Evolutionary conservation across 2,797 vertebrate species (phyloP).

Genomic region (Cyprinodon diabolis): DNA sequence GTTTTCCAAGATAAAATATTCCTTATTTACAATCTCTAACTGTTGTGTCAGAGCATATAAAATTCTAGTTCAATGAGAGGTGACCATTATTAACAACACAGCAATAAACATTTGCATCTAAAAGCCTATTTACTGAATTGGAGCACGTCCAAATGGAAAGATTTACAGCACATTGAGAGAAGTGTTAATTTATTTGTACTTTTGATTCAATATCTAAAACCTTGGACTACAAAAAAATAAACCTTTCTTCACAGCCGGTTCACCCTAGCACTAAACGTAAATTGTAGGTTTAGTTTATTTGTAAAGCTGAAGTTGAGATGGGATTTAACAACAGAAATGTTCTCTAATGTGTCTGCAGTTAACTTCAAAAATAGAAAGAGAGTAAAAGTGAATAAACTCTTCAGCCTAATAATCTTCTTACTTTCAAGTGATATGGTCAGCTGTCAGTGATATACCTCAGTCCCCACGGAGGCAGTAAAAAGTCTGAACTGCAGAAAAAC

Average conservation of each 20-base stretch:
- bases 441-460: slow-evolving; percentile 70
- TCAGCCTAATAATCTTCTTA: slow-evolving; percentile 70
- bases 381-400: slow-evolving; percentile 9
- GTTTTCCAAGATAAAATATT: slow-evolving; percentile 46
- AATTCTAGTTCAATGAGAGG: slow-evolving; percentile 59
- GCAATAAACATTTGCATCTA: slow-evolving; percentile 68
- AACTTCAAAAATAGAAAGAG: slow-evolving; percentile 25
- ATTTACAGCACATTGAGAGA: slow-evolving; percentile 56
- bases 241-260: slow-evolving; percentile 12
- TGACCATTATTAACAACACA: slow-evolving; percentile 66
- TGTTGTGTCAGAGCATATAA: slow-evolving; percentile 54
- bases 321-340: slow-evolving; percentile 10
- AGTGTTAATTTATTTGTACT: slow-evolving; percentile 62
- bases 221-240: slow-evolving; percentile 2
- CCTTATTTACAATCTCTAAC: slow-evolving; percentile 44
- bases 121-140: slow-evolving; percentile 63
- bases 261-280: slow-evolving; percentile 45
- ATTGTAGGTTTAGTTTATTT: slow-evolving; percentile 27
- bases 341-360: slow-evolving; percentile 13
- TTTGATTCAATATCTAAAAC: slow-evolving; percentile 65
- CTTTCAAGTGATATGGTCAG: slow-evolving; percentile 71
- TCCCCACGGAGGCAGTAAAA: slow-evolving; percentile 70
- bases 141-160: slow-evolving; percentile 58
- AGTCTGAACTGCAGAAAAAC: slow-evolving; percentile 73
- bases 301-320: slow-evolving; percentile 27